phyloP scores from a whole-genome alignment of 1,140 invertebrate species.

The Samia ricini region DNA sequence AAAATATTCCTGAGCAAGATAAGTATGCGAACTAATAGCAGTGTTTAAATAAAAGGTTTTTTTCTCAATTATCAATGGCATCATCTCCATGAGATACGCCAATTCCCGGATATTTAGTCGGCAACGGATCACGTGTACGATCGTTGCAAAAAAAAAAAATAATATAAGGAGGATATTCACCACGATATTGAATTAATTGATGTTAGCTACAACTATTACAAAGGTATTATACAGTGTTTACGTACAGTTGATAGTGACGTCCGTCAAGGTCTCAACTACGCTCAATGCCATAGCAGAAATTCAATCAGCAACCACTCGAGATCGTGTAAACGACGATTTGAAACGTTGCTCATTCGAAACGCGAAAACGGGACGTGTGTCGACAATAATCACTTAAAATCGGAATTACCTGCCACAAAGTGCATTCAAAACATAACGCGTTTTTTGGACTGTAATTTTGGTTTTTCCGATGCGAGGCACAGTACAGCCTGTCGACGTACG shows the following conservation, averaged over 20 bases:
- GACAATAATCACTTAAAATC: constrained; percentile 13
- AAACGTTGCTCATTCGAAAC: not conserved
- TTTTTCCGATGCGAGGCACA: constrained; percentile 34
- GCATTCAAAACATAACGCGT: constrained; percentile 40
- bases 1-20: too few species aligned
- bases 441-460: constrained; percentile 25
- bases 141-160: not conserved
- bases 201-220: constrained; percentile 15
- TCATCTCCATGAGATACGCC: not conserved
- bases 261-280: constrained; percentile 42
- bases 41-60: not conserved
- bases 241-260: constrained; percentile 36
- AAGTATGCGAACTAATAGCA: too few species aligned
- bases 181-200: not conserved
- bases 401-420: constrained; percentile 32
- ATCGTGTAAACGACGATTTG: not conserved
- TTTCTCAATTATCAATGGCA: too few species aligned
- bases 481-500: too few species aligned
- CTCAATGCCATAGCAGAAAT: constrained; percentile 20
- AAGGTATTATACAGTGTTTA: constrained; percentile 38
- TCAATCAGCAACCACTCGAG: not conserved
- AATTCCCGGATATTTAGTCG: not conserved
- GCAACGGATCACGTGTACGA: not conserved
- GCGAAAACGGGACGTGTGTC: constrained; percentile 1
- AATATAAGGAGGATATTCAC: not conserved